Conservation (phyloP, 2,797 vertebrate genomes). For the Esox masquinongy region DNA sequence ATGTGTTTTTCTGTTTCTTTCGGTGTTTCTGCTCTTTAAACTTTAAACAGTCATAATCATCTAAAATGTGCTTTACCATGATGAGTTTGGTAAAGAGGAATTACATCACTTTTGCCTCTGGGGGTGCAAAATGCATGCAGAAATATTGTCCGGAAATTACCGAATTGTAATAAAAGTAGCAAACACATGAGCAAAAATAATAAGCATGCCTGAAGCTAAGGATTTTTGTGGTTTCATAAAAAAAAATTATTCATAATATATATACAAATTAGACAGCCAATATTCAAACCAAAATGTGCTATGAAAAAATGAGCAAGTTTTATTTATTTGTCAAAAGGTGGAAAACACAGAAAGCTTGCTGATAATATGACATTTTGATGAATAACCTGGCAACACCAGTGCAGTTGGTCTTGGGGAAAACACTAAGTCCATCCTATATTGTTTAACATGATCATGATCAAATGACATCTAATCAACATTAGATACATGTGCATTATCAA, state of each 20-base stretch:
- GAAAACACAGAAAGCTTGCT: neutral
- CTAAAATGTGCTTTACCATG: neutral
- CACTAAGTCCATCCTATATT: slow-evolving; percentile 19
- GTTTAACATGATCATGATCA: slow-evolving; percentile 33
- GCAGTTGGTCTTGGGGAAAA: neutral
- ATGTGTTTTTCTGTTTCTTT: neutral
- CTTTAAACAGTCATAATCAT: neutral
- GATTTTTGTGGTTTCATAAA: neutral
- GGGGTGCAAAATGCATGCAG: neutral
- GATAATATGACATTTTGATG: neutral
- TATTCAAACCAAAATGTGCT: neutral
- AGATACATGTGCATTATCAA: slow-evolving; percentile 26
- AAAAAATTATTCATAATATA: neutral
- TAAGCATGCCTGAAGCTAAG: neutral
- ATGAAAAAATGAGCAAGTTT: neutral
- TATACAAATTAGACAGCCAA: neutral
- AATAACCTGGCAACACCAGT: neutral
- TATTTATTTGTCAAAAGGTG: neutral
- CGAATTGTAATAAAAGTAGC: neutral
- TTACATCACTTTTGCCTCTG: neutral
- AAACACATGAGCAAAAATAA: neutral
- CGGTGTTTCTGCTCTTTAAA: neutral
- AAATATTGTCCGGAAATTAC: neutral
- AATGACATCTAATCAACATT: slow-evolving; percentile 34
- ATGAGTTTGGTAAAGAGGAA: neutral